Evolutionary conservation across 1,140 invertebrate genomes (phyloP).

Genomic region (Drosophila nikananu): DNA sequence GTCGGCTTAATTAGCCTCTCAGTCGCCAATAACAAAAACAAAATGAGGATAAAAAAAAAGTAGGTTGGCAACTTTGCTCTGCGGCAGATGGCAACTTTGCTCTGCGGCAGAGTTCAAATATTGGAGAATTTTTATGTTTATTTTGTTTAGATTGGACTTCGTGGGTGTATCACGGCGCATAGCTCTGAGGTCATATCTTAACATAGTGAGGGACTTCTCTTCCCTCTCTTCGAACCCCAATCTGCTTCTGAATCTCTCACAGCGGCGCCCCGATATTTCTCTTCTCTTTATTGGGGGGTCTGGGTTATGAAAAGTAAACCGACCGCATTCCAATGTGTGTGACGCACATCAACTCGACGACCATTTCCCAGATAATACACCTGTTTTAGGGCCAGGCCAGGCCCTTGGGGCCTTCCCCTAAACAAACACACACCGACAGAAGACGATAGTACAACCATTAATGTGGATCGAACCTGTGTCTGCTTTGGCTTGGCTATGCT

Average conservation of each 20-base stretch:
- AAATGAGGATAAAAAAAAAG: slow-evolving; percentile 25
- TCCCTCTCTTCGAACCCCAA: not conserved
- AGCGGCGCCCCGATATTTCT: slow-evolving; percentile 13
- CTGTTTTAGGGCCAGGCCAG: slow-evolving; percentile 32
- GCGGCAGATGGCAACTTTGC: slow-evolving; percentile 39
- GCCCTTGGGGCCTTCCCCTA: slow-evolving; percentile 22
- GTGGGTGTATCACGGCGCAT: slow-evolving; percentile 40
- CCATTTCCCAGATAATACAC: slow-evolving; percentile 53
- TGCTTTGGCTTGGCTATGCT: not conserved
- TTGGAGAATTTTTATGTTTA: slow-evolving; percentile 39
- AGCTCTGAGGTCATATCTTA: slow-evolving; percentile 56
- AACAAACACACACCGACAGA: not conserved
- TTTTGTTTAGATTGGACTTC: slow-evolving; percentile 50
- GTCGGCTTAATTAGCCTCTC: slow-evolving; percentile 53
- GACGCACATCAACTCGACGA: slow-evolving; percentile 56
- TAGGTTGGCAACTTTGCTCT: slow-evolving; percentile 44
- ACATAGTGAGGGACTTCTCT: slow-evolving; percentile 29
- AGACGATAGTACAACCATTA: slow-evolving; percentile 5
- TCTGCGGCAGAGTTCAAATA: slow-evolving; percentile 44
- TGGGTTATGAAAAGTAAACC: slow-evolving; percentile 56
- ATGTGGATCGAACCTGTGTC: slow-evolving; percentile 4
- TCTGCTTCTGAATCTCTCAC: slow-evolving; percentile 3
- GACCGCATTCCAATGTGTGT: slow-evolving; percentile 67
- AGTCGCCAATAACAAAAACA: slow-evolving; percentile 29
- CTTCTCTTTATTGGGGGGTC: slow-evolving; percentile 26